Evolutionary conservation across 2,888 invertebrate species (phyloP).

Genomic region (Meandrusa payeni): DNA sequence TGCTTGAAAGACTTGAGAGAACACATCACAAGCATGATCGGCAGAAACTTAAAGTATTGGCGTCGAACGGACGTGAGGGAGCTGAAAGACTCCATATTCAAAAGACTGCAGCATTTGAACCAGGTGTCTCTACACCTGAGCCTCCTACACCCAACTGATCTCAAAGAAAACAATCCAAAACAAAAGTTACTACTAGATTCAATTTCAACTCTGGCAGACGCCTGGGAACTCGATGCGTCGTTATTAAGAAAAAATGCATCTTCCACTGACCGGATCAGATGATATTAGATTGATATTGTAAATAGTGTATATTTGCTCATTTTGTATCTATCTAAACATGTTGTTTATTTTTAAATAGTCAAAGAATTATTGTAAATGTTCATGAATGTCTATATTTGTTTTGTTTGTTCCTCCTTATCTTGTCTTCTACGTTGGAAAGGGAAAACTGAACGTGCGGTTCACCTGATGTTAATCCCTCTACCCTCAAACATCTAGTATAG

Average conservation of each 20-base stretch:
- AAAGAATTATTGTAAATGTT: conserved; percentile 57
- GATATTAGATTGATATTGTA: conserved; percentile 53
- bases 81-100: conserved; percentile 55
- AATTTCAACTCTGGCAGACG: conserved; percentile 48
- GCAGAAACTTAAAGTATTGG: conserved; percentile 77
- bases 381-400: conserved; percentile 29
- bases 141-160: conserved; percentile 56
- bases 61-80: conserved; percentile 52
- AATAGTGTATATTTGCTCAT: conserved; percentile 71
- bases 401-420: no score
- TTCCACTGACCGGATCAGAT: conserved; percentile 35
- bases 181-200: conserved; percentile 45
- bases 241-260: conserved; percentile 50
- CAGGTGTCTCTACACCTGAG: conserved; percentile 59
- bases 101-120: conserved; percentile 63
- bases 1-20: conserved; percentile 75
- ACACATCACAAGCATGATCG: conserved; percentile 73
- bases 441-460: no score
- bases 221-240: conserved; percentile 57
- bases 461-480: no score
- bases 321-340: conserved; percentile 51
- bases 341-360: conserved; percentile 64
- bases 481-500: no score
- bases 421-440: no score
- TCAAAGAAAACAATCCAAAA: conserved; percentile 45